phyloP scores from a whole-genome alignment of 2,888 invertebrate genomes.

The Patella caerulea region DNA sequence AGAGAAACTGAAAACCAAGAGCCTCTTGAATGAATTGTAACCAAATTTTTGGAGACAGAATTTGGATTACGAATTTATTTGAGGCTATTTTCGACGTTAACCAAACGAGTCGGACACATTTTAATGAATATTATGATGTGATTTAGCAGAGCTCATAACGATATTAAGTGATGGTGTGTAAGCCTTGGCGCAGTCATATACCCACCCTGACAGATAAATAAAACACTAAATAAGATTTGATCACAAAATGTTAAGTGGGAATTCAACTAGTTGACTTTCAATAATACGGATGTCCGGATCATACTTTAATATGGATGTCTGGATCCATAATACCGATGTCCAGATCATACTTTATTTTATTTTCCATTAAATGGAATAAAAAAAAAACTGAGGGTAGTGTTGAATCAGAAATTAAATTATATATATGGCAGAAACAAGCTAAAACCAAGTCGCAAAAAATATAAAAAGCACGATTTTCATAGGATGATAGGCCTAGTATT shows the following conservation, averaged over 20 bases:
- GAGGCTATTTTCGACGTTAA: slow-evolving; percentile 5
- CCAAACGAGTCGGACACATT: neutral
- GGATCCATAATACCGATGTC: too few species aligned
- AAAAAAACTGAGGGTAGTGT: too few species aligned
- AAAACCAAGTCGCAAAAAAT: too few species aligned
- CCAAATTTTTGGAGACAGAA: neutral
- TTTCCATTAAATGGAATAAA: too few species aligned
- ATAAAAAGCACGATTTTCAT: too few species aligned
- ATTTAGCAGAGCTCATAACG: neutral
- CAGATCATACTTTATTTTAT: too few species aligned
- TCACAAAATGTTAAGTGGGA: neutral
- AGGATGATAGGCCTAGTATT: too few species aligned
- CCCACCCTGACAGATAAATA: neutral
- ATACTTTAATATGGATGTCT: neutral
- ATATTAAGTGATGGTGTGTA: neutral
- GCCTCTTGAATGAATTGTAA: slow-evolving; percentile 2
- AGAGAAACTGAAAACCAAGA: neutral
- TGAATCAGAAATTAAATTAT: too few species aligned
- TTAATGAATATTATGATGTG: neutral
- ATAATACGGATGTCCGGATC: neutral
- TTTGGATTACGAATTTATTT: slow-evolving; percentile 2
- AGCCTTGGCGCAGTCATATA: neutral
- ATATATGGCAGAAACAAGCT: too few species aligned
- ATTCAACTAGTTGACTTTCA: slow-evolving; percentile 6
- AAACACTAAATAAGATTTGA: neutral